phyloP scores from a whole-genome alignment of 1,140 invertebrate species.

The Lithobius niger region DNA sequence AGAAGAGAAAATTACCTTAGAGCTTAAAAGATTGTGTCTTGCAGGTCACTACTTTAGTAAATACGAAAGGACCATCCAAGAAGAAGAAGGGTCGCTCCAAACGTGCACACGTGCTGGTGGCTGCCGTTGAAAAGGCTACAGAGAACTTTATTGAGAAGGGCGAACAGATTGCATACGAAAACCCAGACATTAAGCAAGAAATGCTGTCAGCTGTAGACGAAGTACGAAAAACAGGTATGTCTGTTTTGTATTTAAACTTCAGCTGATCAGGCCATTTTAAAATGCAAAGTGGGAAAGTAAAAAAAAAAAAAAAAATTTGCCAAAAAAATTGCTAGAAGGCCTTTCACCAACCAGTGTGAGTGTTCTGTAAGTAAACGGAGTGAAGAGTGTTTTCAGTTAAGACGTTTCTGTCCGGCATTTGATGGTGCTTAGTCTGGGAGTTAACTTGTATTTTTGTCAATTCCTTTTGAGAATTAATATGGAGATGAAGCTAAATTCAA shows the following conservation, averaged over 20 bases:
- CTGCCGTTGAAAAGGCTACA: slow-evolving; percentile 91
- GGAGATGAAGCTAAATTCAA: no score
- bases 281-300: not conserved
- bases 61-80: slow-evolving; percentile 89
- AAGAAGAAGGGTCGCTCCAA: slow-evolving; percentile 97
- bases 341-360: no score
- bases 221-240: slow-evolving; percentile 68
- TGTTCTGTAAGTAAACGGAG: no score
- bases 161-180: slow-evolving; percentile 92
- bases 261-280: no score
- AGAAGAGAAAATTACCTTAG: no score
- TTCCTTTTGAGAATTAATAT: no score
- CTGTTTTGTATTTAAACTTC: slow-evolving; percentile 13
- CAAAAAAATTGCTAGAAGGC: no score
- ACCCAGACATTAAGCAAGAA: slow-evolving; percentile 90
- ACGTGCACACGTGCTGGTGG: slow-evolving; percentile 85
- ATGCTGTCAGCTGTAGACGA: slow-evolving; percentile 93
- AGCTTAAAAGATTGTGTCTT: no score
- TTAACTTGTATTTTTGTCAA: no score
- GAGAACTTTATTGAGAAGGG: slow-evolving; percentile 92
- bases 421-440: no score
- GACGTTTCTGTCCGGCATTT: no score
- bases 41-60: slow-evolving; percentile 81
- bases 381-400: no score
- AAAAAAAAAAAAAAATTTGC: not conserved